A percentile compares a stretch with the other conserved stretches of the same genome.
phyloP scores from a whole-genome alignment of 2,888 invertebrate genomes.

The Xestia ashworthii region DNA sequence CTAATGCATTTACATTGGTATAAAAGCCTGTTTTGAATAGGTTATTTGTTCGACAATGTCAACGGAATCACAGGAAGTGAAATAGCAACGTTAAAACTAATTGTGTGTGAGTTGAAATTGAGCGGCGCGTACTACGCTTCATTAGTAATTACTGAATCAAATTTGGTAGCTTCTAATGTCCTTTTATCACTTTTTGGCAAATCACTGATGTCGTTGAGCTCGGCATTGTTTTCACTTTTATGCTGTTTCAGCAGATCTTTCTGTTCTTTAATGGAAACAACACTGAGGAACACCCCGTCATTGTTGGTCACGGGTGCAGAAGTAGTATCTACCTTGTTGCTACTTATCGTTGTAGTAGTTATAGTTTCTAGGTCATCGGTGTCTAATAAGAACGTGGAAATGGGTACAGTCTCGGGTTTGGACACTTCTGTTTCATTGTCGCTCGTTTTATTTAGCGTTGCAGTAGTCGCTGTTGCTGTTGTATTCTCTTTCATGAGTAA shows the following conservation, averaged over 20 bases:
- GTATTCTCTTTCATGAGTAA: conserved; percentile 67
- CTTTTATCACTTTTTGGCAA: conserved; percentile 87
- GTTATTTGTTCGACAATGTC: conserved; percentile 74
- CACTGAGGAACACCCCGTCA: conserved; percentile 80
- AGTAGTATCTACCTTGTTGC: conserved; percentile 60
- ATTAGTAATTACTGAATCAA: conserved; percentile 81
- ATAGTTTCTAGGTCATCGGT: conserved; percentile 83
- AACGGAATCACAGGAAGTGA: conserved; percentile 83
- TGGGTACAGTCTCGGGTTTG: conserved; percentile 68
- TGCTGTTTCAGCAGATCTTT: conserved; percentile 75
- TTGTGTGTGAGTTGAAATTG: conserved; percentile 64
- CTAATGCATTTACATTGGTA: conserved; percentile 74
- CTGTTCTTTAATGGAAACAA: conserved; percentile 81
- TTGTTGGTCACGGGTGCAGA: conserved; percentile 47
- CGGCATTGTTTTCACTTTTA: conserved; percentile 80
- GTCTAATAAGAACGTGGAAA: conserved; percentile 83
- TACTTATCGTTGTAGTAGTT: conserved; percentile 53
- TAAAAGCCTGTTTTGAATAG: conserved; percentile 68
- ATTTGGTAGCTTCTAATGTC: conserved; percentile 83
- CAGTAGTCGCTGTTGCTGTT: conserved; percentile 18
- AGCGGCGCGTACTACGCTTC: conserved; percentile 78
- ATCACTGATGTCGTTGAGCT: conserved; percentile 87
- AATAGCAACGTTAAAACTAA: conserved; percentile 81
- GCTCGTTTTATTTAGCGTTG: conserved; percentile 13
- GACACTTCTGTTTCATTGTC: conserved; percentile 21